Conservation (phyloP, 2,797 vertebrate genomes). For the Pagetopsis macropterus region DNA sequence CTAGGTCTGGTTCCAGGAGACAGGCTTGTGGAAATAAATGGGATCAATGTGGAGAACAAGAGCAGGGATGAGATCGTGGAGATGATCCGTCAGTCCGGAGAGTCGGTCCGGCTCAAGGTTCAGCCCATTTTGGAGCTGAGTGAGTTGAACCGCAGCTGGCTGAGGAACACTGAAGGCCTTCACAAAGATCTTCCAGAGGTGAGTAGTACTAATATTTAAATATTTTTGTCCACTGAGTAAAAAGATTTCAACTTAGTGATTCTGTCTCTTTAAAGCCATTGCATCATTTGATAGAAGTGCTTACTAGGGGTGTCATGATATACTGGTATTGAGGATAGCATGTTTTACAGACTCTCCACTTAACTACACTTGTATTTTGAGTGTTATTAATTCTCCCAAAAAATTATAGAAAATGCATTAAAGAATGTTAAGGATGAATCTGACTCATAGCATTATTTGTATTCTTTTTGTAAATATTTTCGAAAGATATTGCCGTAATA, state of each 20-base stretch:
- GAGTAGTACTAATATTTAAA: constrained; percentile 75
- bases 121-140: constrained; percentile 95
- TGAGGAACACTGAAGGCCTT: constrained; percentile 82
- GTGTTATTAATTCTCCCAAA: too few species aligned
- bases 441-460: too few species aligned
- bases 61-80: constrained; percentile 97
- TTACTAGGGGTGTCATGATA: too few species aligned
- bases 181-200: constrained; percentile 85
- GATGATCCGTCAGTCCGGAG: constrained; percentile 97
- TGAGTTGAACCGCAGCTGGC: constrained; percentile 94
- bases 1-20: constrained; percentile 95
- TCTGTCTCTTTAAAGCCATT: background rate
- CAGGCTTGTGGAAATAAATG: constrained; percentile 95
- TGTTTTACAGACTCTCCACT: too few species aligned
- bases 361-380: too few species aligned
- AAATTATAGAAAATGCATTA: too few species aligned
- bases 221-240: background rate
- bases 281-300: background rate
- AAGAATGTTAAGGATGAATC: too few species aligned
- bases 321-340: too few species aligned
- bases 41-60: constrained; percentile 92
- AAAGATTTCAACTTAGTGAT: background rate
- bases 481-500: too few species aligned
- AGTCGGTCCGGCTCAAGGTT: constrained; percentile 92
- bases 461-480: too few species aligned